Conservation (phyloP, 2,113 vertebrate species). For the Ceyx melanurus region DNA sequence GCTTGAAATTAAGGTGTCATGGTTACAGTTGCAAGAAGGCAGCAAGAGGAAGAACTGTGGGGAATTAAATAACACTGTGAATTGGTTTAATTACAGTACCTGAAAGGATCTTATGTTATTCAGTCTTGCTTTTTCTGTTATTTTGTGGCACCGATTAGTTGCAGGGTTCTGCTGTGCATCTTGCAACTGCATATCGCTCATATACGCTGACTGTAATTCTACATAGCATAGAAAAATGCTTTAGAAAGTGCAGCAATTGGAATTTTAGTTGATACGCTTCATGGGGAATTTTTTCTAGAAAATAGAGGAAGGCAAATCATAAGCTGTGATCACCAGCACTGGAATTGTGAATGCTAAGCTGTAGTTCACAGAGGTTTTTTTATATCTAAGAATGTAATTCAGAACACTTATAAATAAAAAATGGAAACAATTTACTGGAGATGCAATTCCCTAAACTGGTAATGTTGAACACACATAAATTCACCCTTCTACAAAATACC, state of each 20-base stretch:
- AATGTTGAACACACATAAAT: not conserved
- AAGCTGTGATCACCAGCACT: not conserved
- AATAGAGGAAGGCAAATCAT: not conserved
- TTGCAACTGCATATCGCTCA: not conserved
- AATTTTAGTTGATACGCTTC: not conserved
- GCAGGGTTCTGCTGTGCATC: not conserved
- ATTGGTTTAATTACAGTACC: slow-evolving; percentile 63
- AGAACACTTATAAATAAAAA: not conserved
- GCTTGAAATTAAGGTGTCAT: slow-evolving; percentile 37
- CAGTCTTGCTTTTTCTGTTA: not conserved
- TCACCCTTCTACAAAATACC: not conserved
- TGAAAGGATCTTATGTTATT: slow-evolving; percentile 33
- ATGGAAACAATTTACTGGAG: not conserved
- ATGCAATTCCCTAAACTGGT: not conserved
- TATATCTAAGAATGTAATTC: slow-evolving; percentile 17
- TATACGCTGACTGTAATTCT: not conserved
- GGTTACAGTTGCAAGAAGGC: slow-evolving; percentile 33
- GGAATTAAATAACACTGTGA: not conserved
- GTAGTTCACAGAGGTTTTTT: not conserved
- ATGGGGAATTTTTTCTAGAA: not conserved
- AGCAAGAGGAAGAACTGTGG: slow-evolving; percentile 20
- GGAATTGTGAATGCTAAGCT: not conserved
- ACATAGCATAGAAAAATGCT: not conserved
- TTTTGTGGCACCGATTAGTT: slow-evolving; percentile 10
- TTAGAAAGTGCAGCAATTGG: slow-evolving; percentile 6